Percentiles rank a stretch among this genome's conserved stretches.
Conservation (phyloP, 2,797 vertebrate genomes). For the Nannoperca australis region DNA sequence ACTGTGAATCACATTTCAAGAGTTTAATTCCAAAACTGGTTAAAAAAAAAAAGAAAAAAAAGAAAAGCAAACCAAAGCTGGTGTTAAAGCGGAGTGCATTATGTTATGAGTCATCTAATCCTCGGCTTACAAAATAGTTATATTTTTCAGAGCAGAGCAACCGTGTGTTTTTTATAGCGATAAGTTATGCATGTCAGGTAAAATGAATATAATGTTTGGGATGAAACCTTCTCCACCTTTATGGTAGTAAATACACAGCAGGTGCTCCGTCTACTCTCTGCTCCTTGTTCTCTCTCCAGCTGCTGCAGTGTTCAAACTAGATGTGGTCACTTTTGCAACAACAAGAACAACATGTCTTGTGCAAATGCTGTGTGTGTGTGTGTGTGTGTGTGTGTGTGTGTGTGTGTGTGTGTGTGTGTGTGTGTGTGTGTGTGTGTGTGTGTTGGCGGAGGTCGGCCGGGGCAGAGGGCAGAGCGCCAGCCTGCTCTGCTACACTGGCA, state of each 20-base stretch:
- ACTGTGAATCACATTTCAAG: slow-evolving; percentile 49
- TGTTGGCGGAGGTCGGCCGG: slow-evolving; percentile 56
- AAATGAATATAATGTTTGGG: slow-evolving; percentile 2
- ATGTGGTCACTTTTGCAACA: slow-evolving; percentile 39
- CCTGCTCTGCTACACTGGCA: slow-evolving; percentile 48
- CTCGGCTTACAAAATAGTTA: slow-evolving; percentile 24
- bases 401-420: slow-evolving; percentile 9
- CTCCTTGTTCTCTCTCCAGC: slow-evolving; percentile 13
- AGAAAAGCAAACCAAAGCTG: slow-evolving; percentile 6
- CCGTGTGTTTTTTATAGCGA: neutral
- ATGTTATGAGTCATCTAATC: slow-evolving; percentile 60
- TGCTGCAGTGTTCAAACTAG: slow-evolving; percentile 28
- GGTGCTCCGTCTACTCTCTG: neutral
- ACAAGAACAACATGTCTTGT: slow-evolving; percentile 57
- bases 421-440: slow-evolving; percentile 53
- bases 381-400: slow-evolving; percentile 1
- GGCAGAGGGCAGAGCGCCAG: slow-evolving; percentile 65
- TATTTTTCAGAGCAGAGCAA: slow-evolving; percentile 28
- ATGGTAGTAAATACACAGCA: slow-evolving; percentile 22
- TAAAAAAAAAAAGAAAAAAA: neutral
- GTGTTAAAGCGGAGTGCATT: slow-evolving; percentile 33
- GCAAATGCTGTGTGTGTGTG: slow-evolving; percentile 56
- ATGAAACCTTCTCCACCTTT: slow-evolving; percentile 17
- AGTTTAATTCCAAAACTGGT: slow-evolving; percentile 38
- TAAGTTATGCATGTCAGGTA: slow-evolving; percentile 1